phyloP scores from a whole-genome alignment of 2,113 vertebrate species.

The Paralichthys olivaceus region DNA sequence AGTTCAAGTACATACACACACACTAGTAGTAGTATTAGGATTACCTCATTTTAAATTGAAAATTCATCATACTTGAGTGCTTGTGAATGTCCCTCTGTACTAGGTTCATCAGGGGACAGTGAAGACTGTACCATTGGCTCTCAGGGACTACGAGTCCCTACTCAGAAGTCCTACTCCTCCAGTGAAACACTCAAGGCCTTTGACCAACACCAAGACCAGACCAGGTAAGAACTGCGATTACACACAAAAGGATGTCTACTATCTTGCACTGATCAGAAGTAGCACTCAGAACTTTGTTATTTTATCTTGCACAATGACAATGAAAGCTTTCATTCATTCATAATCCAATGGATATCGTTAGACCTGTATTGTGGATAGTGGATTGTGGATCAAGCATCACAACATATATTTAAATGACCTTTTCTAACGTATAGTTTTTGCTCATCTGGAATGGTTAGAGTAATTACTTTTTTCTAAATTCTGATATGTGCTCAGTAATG shows the following conservation, averaged over 20 bases:
- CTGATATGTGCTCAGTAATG: neutral
- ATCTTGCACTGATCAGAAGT: neutral
- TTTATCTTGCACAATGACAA: no score
- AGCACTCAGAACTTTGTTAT: no score
- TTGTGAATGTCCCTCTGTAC: neutral
- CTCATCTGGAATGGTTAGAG: neutral
- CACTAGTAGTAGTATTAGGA: no score
- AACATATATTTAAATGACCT: neutral
- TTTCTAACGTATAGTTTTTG: neutral
- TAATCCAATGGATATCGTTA: neutral
- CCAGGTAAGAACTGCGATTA: constrained; percentile 57
- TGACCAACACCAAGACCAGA: constrained; percentile 95
- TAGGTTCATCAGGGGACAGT: constrained; percentile 88
- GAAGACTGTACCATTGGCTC: constrained; percentile 85
- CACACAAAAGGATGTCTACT: neutral
- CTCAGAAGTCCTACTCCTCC: constrained; percentile 98
- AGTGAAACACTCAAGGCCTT: constrained; percentile 98
- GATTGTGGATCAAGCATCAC: neutral
- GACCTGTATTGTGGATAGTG: no score
- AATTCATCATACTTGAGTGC: neutral
- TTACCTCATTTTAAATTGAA: neutral
- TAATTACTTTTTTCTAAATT: neutral
- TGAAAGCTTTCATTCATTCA: neutral
- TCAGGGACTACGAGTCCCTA: constrained; percentile 87
- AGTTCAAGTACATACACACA: no score